A percentile compares a stretch with the other conserved stretches of the same genome.
These are phyloP conservation scores for Spilosoma lubricipeda DNA, from an alignment of 2,888 invertebrate genomes.

Conservation along the genomic window DNA sequence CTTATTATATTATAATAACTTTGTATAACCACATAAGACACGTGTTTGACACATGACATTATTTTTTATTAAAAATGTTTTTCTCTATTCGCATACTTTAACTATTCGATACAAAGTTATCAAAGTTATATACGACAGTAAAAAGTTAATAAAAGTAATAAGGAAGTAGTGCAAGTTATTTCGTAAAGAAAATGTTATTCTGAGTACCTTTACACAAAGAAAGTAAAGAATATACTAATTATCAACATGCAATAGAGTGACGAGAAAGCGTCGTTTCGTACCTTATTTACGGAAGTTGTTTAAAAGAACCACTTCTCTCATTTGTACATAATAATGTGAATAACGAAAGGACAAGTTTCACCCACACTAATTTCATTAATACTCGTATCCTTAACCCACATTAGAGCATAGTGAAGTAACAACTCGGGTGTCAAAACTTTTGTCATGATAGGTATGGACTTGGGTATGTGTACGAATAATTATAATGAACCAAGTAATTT, in stretches of 20 bases:
- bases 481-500: too few species aligned
- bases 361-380: background rate
- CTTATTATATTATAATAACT: background rate
- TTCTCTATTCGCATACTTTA: too few species aligned
- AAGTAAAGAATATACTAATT: too few species aligned
- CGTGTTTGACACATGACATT: background rate
- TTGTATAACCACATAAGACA: background rate
- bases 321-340: background rate
- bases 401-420: background rate
- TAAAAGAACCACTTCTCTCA: background rate
- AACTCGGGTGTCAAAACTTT: background rate
- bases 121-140: too few species aligned
- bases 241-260: background rate
- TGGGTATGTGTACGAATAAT: background rate
- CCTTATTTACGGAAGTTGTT: background rate
- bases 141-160: too few species aligned
- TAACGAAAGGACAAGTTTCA: background rate
- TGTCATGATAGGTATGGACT: background rate
- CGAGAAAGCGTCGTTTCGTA: background rate
- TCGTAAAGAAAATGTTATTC: too few species aligned
- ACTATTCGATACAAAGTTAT: too few species aligned
- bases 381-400: background rate
- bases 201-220: too few species aligned
- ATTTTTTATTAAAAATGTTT: background rate
- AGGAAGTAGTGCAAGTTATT: too few species aligned